These are phyloP conservation scores for Oreotrochilus melanogaster DNA, from an alignment of 2,113 vertebrate genomes.

Conservation along the genomic window DNA sequence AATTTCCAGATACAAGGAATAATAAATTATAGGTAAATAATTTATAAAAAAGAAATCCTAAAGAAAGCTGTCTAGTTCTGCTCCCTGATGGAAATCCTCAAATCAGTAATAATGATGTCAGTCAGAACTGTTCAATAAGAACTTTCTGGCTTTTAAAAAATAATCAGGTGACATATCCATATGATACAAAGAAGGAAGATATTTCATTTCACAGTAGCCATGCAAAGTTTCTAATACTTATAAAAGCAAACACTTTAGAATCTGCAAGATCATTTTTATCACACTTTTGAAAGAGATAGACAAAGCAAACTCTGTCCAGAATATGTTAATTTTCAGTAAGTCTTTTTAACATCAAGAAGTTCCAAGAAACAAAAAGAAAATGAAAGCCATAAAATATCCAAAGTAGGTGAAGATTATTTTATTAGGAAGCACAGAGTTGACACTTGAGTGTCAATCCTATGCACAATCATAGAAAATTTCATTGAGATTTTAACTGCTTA, in stretches of 20 bases:
- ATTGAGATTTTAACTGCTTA: neutral
- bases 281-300: neutral
- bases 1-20: neutral
- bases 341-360: neutral
- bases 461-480: neutral
- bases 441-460: neutral
- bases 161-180: accelerated
- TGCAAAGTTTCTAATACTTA: neutral
- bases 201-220: neutral
- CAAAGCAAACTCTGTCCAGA: neutral
- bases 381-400: neutral
- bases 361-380: neutral
- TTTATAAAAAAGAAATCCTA: neutral
- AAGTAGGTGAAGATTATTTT: neutral
- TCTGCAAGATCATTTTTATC: neutral
- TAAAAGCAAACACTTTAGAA: neutral
- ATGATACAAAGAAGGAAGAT: neutral
- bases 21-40: neutral
- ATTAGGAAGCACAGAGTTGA: neutral
- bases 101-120: neutral
- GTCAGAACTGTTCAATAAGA: neutral
- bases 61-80: neutral
- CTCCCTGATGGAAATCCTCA: neutral
- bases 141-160: neutral
- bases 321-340: neutral